These are phyloP conservation scores for Tricholaema leucomelas DNA, from an alignment of 2,113 vertebrate species.

Conservation along the genomic window DNA sequence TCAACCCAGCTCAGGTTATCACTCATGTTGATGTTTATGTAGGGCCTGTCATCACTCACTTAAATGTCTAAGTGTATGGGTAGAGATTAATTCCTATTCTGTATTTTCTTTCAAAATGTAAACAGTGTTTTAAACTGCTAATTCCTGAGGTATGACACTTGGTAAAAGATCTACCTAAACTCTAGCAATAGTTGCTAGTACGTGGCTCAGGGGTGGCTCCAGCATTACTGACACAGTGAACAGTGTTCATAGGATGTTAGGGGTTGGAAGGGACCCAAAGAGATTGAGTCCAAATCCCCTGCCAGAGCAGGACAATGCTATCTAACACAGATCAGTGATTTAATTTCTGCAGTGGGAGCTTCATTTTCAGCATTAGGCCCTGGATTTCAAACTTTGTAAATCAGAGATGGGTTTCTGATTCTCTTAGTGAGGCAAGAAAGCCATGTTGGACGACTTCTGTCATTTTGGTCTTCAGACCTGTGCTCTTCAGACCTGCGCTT, in stretches of 20 bases:
- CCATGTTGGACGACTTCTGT: not conserved
- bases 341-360: not conserved
- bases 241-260: too few species aligned
- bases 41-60: conserved; percentile 52
- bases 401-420: not conserved
- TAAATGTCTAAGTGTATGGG: conserved; percentile 14
- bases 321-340: too few species aligned
- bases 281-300: too few species aligned
- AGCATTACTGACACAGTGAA: not conserved
- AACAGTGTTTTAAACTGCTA: conserved; percentile 29
- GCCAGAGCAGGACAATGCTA: too few species aligned
- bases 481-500: not conserved
- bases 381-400: not conserved
- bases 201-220: not conserved
- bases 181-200: not conserved
- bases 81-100: conserved; percentile 39
- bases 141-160: conserved; percentile 18
- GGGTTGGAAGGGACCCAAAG: too few species aligned
- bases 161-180: not conserved
- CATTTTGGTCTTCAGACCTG: too few species aligned
- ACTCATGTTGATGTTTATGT: conserved; percentile 33
- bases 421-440: not conserved
- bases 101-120: conserved; percentile 29
- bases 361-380: too few species aligned
- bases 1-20: not conserved